These are phyloP conservation scores for Cricetomys ansorgei DNA, from an alignment of 2,113 vertebrate genomes.

Conservation along the genomic window DNA sequence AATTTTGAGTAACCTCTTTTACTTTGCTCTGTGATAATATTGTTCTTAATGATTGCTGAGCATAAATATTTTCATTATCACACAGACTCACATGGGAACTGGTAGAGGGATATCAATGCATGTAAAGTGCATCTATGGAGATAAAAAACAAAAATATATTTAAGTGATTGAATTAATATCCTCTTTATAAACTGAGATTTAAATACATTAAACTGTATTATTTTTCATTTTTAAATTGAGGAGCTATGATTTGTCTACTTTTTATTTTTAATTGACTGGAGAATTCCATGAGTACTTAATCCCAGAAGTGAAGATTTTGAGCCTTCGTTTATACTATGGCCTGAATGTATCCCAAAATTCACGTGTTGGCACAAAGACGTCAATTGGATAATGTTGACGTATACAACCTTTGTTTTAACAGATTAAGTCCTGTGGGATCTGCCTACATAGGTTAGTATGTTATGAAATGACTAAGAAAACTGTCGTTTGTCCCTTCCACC, in stretches of 20 bases:
- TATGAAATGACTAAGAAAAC: neutral
- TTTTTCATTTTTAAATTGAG: neutral
- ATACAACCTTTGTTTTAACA: no score
- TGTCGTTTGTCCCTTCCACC: neutral
- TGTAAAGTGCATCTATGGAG: neutral
- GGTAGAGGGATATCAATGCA: neutral
- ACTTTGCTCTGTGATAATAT: neutral
- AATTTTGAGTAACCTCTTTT: conserved; percentile 31
- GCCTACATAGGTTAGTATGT: no score
- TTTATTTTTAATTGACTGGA: neutral
- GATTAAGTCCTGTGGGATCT: neutral
- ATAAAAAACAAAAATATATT: neutral
- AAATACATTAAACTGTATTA: neutral
- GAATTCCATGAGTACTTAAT: neutral
- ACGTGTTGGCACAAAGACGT: neutral
- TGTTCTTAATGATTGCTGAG: neutral
- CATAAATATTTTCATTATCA: conserved; percentile 1
- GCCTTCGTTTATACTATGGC: neutral
- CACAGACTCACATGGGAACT: neutral
- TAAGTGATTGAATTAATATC: neutral
- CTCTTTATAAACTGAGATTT: neutral
- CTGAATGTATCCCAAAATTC: neutral
- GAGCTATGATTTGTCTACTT: neutral
- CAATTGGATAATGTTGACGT: neutral
- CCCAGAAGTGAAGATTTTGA: neutral